Evolutionary conservation across 2,797 vertebrate genomes (phyloP), one percentile per base, ranked within the genome.

Genomic region (Oryzias dopingdopingensis): DNA sequence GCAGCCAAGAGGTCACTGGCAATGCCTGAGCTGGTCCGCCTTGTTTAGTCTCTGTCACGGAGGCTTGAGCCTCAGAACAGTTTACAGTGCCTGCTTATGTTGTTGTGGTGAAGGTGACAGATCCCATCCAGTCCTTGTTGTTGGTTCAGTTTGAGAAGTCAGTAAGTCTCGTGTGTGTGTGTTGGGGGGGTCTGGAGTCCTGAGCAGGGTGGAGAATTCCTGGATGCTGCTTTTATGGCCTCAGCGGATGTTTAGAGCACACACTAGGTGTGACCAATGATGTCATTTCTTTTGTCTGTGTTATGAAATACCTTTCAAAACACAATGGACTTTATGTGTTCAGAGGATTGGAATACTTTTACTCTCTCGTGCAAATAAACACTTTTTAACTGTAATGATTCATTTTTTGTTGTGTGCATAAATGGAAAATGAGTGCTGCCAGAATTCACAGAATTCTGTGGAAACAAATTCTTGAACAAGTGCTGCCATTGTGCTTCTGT

Each of bases 231-330:
- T 72, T 88, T 71, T 75, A 85, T 67, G 59, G 86, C 75, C 75
- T 84, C 76, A 84, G 52, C 85, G 88, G 89, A 92, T 91, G 90
- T 91, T 92, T 92, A 89, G 86, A 83, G 84, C 84, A 86, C 77
- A 85, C 86, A 82, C 80, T 84, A 88, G 87, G 85, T 89, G 86
- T 87, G 84, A 90, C 87, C 85, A 37, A 74, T 92, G 85, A 92
- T 90, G 87, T 92, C 82, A 92, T 74, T 60, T 70, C 86, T 88
- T 92, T 91, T 92, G 89, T 91, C 82, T 76, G 71, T 67, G 67
- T 84, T 88, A 87, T 85, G 66, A 86, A 88, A 89, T 77, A 72
- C 74, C 83, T 79, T 72, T 65, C 37, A 46, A 63, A 85, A 86
- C 84, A 91, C 89, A 92, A 92, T 89, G 79, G 81, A 53, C 63